A percentile compares a stretch with the other conserved stretches of the same genome.
phyloP scores from a whole-genome alignment of 2,113 vertebrate species.

The Mesocricetus auratus region DNA sequence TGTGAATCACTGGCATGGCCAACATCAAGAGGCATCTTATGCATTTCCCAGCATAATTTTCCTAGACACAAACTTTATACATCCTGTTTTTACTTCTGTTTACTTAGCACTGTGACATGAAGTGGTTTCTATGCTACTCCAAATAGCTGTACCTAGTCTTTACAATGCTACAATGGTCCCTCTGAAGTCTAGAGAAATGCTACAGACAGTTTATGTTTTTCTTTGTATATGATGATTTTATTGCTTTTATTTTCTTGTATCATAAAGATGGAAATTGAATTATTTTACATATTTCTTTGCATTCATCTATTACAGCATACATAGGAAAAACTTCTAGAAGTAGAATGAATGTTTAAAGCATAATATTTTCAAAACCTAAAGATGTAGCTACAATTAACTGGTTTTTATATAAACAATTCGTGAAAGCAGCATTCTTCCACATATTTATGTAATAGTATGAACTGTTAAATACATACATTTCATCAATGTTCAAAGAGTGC shows the following conservation, averaged over 20 bases:
- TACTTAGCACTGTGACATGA: not conserved
- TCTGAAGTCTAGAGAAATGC: not conserved
- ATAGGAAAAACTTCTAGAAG: not conserved
- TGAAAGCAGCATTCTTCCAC: not conserved
- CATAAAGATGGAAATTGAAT: not conserved
- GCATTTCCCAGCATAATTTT: not conserved
- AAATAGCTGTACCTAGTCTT: not conserved
- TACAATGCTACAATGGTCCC: not conserved
- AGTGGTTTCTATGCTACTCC: not conserved
- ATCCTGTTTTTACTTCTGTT: not conserved
- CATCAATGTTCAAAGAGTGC: not conserved
- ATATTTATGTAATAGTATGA: not conserved
- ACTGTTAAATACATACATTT: not conserved
- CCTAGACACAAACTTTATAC: not conserved
- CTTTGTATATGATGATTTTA: not conserved
- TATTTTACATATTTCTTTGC: not conserved
- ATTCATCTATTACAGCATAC: not conserved
- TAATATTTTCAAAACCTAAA: slow-evolving; percentile 24
- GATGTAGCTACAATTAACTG: not conserved
- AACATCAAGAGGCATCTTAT: not conserved
- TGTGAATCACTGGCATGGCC: not conserved
- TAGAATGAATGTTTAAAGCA: not conserved
- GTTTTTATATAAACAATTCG: not conserved
- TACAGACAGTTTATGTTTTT: not conserved
- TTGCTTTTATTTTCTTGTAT: not conserved